Evolutionary conservation across 2,888 invertebrate species (phyloP), one percentile per base, ranked within the genome.

Genomic region (Ariolimax columbianus): DNA sequence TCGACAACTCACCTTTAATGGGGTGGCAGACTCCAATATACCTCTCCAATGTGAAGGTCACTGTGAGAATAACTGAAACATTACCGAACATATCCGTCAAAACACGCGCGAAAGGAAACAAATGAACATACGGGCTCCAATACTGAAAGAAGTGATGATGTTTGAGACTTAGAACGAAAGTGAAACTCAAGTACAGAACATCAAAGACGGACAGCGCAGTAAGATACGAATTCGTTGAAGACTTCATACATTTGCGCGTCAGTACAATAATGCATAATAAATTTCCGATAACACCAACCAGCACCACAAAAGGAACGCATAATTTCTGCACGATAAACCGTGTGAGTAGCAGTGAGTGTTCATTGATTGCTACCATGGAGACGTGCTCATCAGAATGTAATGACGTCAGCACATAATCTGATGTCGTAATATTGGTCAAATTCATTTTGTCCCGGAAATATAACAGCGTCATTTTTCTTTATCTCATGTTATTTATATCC

Each of bases 151-250:
- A 6, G 17, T 43, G 47, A 30, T 66, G 30, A 51, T 83, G 83
- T 26, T 55, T 63, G 33, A 77, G 68, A 26, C 77, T 83, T 66
- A 75, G 83, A 26, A 40, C 14, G 77, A 63, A 70, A 77, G 95
- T 95, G 91, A 96, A 96, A 72, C 96, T 93, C 85, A 97, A 94
- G 93, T 96, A 96, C 82, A 96, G 94, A 86, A 96, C 95, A 91
- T 97, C 97, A 86, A 96, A 96, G 86, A 96, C 95, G 70, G 97
- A 96, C 88, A 97, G 94, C 0, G 96, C 96, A 47, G 96, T 96
- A 89, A 97, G 94, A 94, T 97, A 97, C 88, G 90, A 91, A 88
- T 93, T 93, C 36, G 94, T 94, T 1, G 93, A 93, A 14, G 91
- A 90, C 38, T 89, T 88, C 94, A 94, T 93, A 70, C 91, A 90